Evolutionary conservation across 2,888 invertebrate species (phyloP).

Genomic region (Melanophora roralis): DNA sequence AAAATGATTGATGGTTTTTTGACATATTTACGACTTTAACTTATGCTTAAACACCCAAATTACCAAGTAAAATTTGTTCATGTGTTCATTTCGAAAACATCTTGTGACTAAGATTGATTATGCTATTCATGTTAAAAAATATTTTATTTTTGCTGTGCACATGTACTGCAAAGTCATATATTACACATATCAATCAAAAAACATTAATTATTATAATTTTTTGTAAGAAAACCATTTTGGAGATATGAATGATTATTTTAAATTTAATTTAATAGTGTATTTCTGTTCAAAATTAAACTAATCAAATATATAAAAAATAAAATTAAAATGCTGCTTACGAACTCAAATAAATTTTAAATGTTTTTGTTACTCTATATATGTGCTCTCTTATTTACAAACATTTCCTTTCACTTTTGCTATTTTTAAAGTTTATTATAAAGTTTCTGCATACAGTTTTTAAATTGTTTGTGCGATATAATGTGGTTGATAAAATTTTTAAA

Average conservation of each 20-base stretch:
- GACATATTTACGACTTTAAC: slow-evolving; percentile 51
- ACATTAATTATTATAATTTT: slow-evolving; percentile 33
- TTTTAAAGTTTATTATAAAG: neutral
- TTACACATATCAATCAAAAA: slow-evolving; percentile 54
- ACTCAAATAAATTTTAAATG: neutral
- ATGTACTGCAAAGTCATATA: slow-evolving; percentile 23
- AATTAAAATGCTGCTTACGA: neutral
- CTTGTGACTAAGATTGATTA: slow-evolving; percentile 57
- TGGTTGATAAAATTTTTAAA: neutral
- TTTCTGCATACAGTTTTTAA: neutral
- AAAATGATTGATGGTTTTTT: slow-evolving; percentile 52
- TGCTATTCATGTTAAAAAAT: neutral
- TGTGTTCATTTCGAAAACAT: slow-evolving; percentile 10
- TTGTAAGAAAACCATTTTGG: neutral
- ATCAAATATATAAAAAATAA: neutral
- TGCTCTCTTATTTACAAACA: neutral
- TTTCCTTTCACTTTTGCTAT: slow-evolving; percentile 20
- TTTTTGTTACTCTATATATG: too few relatives aligned
- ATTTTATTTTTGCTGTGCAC: neutral
- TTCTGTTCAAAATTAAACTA: neutral
- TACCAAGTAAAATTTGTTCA: slow-evolving; percentile 13
- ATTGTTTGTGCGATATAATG: neutral
- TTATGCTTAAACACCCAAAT: slow-evolving; percentile 53
- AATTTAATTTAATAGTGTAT: slow-evolving; percentile 1
- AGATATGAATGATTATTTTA: neutral